Evolutionary conservation across 2,113 vertebrate genomes (phyloP).

Genomic region (Anarrhichthys ocellatus): DNA sequence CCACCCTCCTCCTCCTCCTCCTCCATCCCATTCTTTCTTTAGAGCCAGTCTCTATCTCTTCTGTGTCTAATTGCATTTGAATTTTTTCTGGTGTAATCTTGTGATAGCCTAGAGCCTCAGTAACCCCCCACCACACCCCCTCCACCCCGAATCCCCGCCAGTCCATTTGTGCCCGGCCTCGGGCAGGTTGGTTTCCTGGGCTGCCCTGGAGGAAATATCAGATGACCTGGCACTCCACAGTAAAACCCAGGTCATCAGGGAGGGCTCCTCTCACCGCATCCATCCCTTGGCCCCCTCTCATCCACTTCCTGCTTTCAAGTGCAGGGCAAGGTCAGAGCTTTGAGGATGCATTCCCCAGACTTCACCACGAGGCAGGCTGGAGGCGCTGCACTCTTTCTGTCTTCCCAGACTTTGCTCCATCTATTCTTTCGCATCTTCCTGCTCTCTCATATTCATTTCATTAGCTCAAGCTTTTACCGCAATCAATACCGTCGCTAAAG

Average conservation of each 20-base stretch:
- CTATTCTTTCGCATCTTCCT: constrained; percentile 69
- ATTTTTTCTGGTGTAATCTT: constrained; percentile 72
- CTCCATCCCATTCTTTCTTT: constrained; percentile 18
- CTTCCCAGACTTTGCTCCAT: constrained; percentile 59
- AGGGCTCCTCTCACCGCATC: constrained; percentile 73
- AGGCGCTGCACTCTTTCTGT: constrained; percentile 73
- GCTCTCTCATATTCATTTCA: constrained; percentile 78
- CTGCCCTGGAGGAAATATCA: constrained; percentile 86
- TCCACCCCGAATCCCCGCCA: constrained; percentile 41
- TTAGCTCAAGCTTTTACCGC: constrained; percentile 78
- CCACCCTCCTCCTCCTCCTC: neutral
- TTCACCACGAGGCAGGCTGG: constrained; percentile 77
- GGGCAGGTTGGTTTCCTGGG: constrained; percentile 81
- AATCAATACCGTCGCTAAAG: constrained; percentile 79
- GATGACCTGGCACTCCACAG: constrained; percentile 81
- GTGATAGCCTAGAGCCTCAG: constrained; percentile 65
- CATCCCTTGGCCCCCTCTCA: constrained; percentile 59
- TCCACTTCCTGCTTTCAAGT: constrained; percentile 84
- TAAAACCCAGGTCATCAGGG: constrained; percentile 78
- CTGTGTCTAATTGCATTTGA: constrained; percentile 81
- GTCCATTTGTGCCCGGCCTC: constrained; percentile 79
- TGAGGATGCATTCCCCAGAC: constrained; percentile 78
- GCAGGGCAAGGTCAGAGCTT: constrained; percentile 83
- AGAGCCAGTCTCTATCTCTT: constrained; percentile 61
- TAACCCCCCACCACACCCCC: constrained; percentile 16